A percentile compares a stretch with the other conserved stretches of the same genome.
Conservation (phyloP, 2,888 invertebrate genomes). For the Eupithecia tripunctaria region DNA sequence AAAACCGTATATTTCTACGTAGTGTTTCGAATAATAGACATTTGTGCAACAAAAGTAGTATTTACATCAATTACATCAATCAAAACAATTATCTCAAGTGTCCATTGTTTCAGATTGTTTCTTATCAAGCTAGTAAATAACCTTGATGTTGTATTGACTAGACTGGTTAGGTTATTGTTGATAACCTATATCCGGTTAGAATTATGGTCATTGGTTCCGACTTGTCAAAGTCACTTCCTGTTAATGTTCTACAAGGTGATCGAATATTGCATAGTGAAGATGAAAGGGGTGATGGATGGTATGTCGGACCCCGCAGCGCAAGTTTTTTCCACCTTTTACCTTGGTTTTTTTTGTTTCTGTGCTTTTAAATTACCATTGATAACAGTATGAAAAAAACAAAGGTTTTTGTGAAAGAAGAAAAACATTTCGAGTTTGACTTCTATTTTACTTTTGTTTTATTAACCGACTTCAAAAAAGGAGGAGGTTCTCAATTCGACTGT, state of each 20-base stretch:
- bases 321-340: neutral
- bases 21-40: no score
- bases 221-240: neutral
- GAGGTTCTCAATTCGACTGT: no score
- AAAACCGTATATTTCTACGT: no score
- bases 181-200: neutral
- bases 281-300: neutral
- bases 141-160: slow-evolving; percentile 1
- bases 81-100: slow-evolving; percentile 6
- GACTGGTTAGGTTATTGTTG: neutral
- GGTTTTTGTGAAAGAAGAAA: no score
- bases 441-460: no score
- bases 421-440: no score
- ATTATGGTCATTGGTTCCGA: neutral
- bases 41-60: neutral
- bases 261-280: neutral
- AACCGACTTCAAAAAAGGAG: no score
- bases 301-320: neutral
- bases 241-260: neutral
- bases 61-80: slow-evolving; percentile 2
- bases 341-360: no score
- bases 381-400: neutral
- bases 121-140: neutral
- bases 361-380: no score
- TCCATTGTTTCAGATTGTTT: slow-evolving; percentile 2